phyloP scores from a whole-genome alignment of 2,113 vertebrate genomes.

The Microtus pennsylvanicus region DNA sequence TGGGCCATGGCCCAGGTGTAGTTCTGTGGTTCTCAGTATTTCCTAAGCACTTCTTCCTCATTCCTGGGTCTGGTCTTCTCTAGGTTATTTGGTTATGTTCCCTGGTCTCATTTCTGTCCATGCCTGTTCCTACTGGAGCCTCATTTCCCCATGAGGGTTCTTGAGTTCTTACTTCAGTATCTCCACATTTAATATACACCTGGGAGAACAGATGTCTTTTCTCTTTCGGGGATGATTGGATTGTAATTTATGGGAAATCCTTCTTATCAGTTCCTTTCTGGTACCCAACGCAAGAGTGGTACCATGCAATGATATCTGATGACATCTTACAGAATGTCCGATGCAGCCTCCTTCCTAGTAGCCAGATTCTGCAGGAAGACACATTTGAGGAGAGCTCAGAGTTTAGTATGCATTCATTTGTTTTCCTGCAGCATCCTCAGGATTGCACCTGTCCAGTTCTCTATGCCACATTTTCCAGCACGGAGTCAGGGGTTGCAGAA shows the following conservation, averaged over 20 bases:
- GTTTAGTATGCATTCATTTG: neutral
- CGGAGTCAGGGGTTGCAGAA: neutral
- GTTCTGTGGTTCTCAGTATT: neutral
- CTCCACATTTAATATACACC: neutral
- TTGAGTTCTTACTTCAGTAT: neutral
- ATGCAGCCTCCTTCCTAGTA: neutral
- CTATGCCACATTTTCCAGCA: neutral
- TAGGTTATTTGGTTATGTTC: neutral
- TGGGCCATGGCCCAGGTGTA: neutral
- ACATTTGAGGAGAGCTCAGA: neutral
- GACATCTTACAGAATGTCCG: neutral
- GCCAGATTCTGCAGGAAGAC: neutral
- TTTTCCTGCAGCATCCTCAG: slow-evolving; percentile 33
- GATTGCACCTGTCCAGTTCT: neutral
- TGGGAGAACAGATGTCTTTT: neutral
- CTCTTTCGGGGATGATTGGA: neutral
- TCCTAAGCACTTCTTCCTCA: neutral
- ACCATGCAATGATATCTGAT: neutral
- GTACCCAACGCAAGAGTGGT: neutral
- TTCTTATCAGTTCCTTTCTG: neutral
- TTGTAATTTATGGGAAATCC: neutral
- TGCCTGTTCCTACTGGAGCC: neutral
- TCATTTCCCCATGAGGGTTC: neutral
- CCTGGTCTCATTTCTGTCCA: neutral
- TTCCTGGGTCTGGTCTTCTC: neutral